phyloP scores from a whole-genome alignment of 2,797 vertebrate species.

The Labroides dimidiatus region DNA sequence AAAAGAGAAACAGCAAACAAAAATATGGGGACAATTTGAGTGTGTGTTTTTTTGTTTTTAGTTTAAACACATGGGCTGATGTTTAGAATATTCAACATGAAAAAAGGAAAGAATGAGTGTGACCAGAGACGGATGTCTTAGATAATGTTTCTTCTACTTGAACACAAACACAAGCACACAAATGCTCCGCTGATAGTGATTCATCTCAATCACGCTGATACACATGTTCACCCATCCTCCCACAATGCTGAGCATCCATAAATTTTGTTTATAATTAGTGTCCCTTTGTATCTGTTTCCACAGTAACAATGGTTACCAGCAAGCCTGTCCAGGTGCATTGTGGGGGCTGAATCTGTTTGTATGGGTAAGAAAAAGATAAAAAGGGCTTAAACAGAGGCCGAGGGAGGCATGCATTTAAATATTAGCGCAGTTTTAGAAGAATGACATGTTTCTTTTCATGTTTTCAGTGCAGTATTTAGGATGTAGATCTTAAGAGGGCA shows the following conservation, averaged over 20 bases:
- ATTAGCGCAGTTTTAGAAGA: neutral
- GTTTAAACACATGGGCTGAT: no score
- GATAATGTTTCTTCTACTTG: neutral
- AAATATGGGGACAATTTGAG: no score
- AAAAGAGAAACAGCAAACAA: no score
- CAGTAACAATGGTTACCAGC: slow-evolving; percentile 37
- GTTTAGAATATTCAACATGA: no score
- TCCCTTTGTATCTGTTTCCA: slow-evolving; percentile 53
- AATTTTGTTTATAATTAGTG: slow-evolving; percentile 50
- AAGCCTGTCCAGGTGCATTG: slow-evolving; percentile 60
- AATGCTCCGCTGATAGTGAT: neutral
- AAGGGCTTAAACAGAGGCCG: slow-evolving; percentile 1
- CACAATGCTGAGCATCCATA: slow-evolving; percentile 10
- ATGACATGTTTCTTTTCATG: no score
- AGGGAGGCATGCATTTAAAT: neutral
- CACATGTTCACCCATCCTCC: slow-evolving; percentile 12
- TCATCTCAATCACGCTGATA: neutral
- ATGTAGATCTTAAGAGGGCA: no score
- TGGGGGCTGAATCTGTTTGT: slow-evolving; percentile 45
- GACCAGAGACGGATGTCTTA: neutral
- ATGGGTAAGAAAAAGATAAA: slow-evolving; percentile 46
- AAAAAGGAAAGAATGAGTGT: neutral
- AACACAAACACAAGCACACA: neutral
- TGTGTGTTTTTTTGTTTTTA: no score
- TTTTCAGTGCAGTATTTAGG: neutral